phyloP scores from a whole-genome alignment of 1,140 invertebrate genomes.

The Caenorhabditis remanei region DNA sequence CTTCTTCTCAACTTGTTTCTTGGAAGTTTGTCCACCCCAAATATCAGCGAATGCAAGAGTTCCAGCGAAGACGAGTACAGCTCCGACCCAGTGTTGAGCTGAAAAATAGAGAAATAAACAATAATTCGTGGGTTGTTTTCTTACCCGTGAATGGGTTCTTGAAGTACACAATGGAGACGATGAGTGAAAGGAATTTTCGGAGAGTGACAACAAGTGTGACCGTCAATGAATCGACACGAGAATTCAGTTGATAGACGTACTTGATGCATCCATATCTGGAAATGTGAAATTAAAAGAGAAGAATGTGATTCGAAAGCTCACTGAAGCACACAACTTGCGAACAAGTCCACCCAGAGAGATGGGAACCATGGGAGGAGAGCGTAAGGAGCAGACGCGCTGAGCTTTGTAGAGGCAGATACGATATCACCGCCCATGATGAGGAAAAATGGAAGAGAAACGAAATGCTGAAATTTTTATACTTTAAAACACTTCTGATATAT shows the following conservation, averaged over 20 bases:
- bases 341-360: constrained; percentile 85
- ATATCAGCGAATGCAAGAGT: constrained; percentile 92
- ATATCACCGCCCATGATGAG: constrained; percentile 85
- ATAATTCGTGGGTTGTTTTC: neutral
- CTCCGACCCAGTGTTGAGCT: constrained; percentile 89
- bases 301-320: constrained; percentile 79
- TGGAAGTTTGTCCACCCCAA: constrained; percentile 38
- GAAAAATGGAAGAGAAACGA: constrained; percentile 89
- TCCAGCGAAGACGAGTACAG: constrained; percentile 89
- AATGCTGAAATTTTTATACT: constrained; percentile 81
- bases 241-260: constrained; percentile 92
- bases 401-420: constrained; percentile 81
- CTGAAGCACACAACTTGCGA: constrained; percentile 91
- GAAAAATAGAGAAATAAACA: neutral
- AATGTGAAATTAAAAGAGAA: neutral
- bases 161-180: constrained; percentile 96
- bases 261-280: constrained; percentile 89
- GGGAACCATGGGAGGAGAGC: constrained; percentile 82
- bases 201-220: constrained; percentile 95
- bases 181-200: constrained; percentile 91
- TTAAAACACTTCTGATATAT: neutral
- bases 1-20: constrained; percentile 54
- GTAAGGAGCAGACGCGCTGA: constrained; percentile 78
- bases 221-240: constrained; percentile 91
- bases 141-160: constrained; percentile 90